Conservation (phyloP, 2,797 vertebrate genomes). For the Leucoraja ocellata region DNA sequence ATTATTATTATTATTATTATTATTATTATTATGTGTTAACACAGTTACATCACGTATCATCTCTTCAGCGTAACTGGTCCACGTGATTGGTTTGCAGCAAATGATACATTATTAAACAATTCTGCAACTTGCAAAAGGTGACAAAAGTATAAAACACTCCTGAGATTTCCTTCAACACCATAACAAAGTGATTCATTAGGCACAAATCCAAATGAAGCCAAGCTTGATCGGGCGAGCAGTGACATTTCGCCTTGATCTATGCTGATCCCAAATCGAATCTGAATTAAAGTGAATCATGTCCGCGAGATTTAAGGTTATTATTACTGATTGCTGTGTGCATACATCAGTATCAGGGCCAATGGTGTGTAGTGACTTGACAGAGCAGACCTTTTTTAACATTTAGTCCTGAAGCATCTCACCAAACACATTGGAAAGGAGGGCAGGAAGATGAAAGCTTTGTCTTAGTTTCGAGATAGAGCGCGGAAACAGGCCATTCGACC, state of each 20-base stretch:
- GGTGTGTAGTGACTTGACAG: not conserved
- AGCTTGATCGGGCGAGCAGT: conserved; percentile 1
- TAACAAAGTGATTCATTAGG: conserved; percentile 27
- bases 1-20: too few species aligned
- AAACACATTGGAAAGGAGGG: not conserved
- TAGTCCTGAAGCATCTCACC: not conserved
- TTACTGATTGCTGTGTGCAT: not conserved
- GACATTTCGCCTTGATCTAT: conserved; percentile 12
- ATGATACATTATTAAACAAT: not conserved
- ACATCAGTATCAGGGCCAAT: conserved; percentile 5
- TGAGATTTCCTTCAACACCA: not conserved
- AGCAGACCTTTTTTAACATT: not conserved
- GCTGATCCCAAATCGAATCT: conserved; percentile 9
- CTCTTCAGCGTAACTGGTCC: not conserved
- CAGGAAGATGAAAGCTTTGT: not conserved
- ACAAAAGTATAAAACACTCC: not conserved
- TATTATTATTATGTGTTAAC: not conserved
- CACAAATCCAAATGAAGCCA: not conserved
- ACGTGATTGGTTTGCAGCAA: not conserved
- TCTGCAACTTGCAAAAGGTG: not conserved
- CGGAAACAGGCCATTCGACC: too few species aligned
- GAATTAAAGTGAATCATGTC: conserved; percentile 8
- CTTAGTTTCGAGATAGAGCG: too few species aligned
- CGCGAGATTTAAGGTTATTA: not conserved
- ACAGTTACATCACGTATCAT: not conserved